Percentiles rank a stretch among this genome's conserved stretches.
These are phyloP conservation scores for Oryzaephilus surinamensis DNA, from an alignment of 1,140 invertebrate species.

Conservation along the genomic window DNA sequence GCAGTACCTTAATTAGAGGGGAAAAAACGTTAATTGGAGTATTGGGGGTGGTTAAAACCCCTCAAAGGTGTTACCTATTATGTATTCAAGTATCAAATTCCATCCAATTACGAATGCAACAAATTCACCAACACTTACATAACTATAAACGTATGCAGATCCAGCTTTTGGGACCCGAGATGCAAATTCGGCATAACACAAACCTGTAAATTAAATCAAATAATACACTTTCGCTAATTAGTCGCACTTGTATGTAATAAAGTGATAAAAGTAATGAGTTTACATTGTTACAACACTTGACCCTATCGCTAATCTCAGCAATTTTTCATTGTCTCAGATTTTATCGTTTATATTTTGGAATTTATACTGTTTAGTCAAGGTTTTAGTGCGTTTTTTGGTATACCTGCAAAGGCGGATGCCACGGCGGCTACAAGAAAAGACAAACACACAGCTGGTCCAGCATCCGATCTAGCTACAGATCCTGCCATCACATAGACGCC, in stretches of 20 bases:
- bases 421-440: slow-evolving; percentile 83
- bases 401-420: slow-evolving; percentile 78
- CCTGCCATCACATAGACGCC: slow-evolving; percentile 89
- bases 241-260: no score
- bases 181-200: slow-evolving; percentile 82
- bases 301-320: no score
- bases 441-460: slow-evolving; percentile 77
- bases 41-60: neutral
- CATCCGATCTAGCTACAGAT: slow-evolving; percentile 69
- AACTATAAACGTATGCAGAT: slow-evolving; percentile 81
- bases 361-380: no score
- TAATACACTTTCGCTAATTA: no score
- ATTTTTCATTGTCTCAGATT: no score
- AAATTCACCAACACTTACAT: slow-evolving; percentile 77
- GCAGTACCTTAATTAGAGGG: slow-evolving; percentile 71
- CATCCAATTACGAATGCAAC: slow-evolving; percentile 72
- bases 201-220: slow-evolving; percentile 39
- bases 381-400: no score
- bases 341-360: no score
- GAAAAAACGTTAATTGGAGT: slow-evolving; percentile 9
- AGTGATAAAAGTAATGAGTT: no score
- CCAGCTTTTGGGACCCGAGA: slow-evolving; percentile 76
- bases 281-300: no score
- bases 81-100: slow-evolving; percentile 85
- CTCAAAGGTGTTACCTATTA: slow-evolving; percentile 61